These are phyloP conservation scores for Conchocele bisecta DNA, from an alignment of 2,888 invertebrate genomes.

Conservation along the genomic window DNA sequence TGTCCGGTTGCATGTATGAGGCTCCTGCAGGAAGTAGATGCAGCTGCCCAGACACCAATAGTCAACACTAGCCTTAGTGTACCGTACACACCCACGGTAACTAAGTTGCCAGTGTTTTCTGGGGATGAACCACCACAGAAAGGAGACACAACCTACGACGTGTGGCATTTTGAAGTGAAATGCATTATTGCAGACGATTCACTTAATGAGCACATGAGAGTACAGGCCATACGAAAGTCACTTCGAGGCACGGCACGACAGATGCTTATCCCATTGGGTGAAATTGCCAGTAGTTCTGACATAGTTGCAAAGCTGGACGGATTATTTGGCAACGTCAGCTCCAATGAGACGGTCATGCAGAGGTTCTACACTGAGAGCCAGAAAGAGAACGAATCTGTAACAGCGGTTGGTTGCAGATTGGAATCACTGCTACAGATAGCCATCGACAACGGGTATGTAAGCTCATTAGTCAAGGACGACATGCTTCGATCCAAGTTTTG, in stretches of 20 bases:
- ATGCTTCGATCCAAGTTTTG: slow-evolving; percentile 35
- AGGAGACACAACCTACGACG: slow-evolving; percentile 26
- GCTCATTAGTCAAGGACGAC: slow-evolving; percentile 24
- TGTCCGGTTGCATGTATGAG: too few species aligned
- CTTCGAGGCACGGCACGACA: slow-evolving; percentile 32
- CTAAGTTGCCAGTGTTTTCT: slow-evolving; percentile 34
- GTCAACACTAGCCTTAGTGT: too few species aligned
- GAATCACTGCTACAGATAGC: slow-evolving; percentile 22
- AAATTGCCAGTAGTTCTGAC: slow-evolving; percentile 13
- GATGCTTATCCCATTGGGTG: slow-evolving; percentile 32
- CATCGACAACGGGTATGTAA: slow-evolving; percentile 24
- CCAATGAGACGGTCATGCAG: slow-evolving; percentile 40
- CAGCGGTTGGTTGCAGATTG: slow-evolving; percentile 33
- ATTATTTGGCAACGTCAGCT: slow-evolving; percentile 21
- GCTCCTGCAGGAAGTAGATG: too few species aligned
- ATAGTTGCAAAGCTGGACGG: slow-evolving; percentile 25
- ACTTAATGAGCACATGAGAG: not conserved
- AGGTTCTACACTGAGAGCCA: slow-evolving; percentile 27
- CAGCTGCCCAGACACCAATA: too few species aligned
- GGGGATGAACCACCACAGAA: slow-evolving; percentile 35
- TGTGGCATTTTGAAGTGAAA: slow-evolving; percentile 30
- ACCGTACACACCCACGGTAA: too few species aligned
- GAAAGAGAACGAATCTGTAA: slow-evolving; percentile 24
- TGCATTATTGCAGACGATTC: slow-evolving; percentile 16
- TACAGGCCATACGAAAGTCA: slow-evolving; percentile 24